phyloP scores from a whole-genome alignment of 2,113 vertebrate species.

The Burhinus bistriatus region DNA sequence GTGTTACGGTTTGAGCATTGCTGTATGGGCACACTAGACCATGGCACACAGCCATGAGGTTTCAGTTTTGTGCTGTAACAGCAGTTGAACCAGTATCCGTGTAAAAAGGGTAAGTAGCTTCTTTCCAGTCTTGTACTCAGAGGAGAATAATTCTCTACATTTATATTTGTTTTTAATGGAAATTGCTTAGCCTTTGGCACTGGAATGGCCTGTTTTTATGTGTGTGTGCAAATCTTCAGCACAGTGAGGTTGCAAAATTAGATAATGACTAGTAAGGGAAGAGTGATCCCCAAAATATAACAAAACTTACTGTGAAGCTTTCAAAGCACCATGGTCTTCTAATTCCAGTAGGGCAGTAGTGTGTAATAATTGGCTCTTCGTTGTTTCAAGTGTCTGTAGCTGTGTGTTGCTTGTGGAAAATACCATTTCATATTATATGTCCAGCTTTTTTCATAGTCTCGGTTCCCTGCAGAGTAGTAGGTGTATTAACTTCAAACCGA shows the following conservation, averaged over 20 bases:
- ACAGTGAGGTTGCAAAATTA: neutral
- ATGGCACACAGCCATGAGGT: fast-evolving
- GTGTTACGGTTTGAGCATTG: neutral
- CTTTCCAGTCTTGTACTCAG: neutral
- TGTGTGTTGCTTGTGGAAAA: neutral
- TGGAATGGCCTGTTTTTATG: neutral
- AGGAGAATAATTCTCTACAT: fast-evolving
- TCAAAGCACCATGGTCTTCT: neutral
- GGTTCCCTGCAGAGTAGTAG: neutral
- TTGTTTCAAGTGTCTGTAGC: neutral
- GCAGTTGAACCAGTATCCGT: neutral
- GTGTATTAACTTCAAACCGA: neutral
- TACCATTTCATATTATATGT: neutral
- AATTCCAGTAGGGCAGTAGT: neutral
- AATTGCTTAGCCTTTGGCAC: neutral
- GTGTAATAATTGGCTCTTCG: neutral
- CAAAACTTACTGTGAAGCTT: neutral
- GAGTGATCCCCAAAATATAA: neutral
- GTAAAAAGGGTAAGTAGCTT: neutral
- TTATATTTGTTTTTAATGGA: neutral
- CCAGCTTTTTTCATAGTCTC: neutral
- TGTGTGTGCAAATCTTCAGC: neutral
- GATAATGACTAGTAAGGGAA: neutral
- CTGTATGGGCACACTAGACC: neutral
- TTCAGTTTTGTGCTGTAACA: neutral